Conservation (phyloP, 2,888 invertebrate genomes). For the Pinctada fucata region DNA sequence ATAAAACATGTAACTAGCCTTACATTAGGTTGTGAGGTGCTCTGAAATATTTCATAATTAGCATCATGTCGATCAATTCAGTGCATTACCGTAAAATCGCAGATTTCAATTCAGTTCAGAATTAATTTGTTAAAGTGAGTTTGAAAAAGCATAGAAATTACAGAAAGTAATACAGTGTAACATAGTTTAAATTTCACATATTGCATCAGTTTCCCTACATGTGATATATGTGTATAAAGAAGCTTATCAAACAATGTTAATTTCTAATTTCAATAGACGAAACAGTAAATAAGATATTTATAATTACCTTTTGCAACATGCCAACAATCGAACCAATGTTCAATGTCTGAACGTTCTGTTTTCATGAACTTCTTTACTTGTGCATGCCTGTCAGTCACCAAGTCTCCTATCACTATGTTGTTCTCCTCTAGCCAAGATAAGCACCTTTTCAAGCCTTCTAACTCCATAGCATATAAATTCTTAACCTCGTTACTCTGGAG, state of each 20-base stretch:
- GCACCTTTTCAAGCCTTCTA: slow-evolving; percentile 38
- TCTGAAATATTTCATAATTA: no score
- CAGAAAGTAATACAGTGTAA: no score
- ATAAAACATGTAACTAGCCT: no score
- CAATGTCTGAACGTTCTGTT: slow-evolving; percentile 14
- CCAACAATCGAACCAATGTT: slow-evolving; percentile 43
- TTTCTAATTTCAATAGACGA: not conserved
- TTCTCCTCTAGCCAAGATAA: slow-evolving; percentile 9
- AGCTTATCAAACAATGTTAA: not conserved
- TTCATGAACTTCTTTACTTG: slow-evolving; percentile 37
- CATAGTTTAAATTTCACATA: no score
- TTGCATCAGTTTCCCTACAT: no score
- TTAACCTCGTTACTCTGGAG: slow-evolving; percentile 41
- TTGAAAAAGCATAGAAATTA: no score
- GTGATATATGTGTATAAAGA: no score
- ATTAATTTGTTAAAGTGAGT: no score
- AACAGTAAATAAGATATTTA: not conserved
- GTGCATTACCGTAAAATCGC: no score
- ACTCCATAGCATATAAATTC: slow-evolving; percentile 37
- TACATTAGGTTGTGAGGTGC: no score
- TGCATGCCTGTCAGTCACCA: slow-evolving; percentile 39
- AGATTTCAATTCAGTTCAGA: no score
- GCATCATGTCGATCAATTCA: no score
- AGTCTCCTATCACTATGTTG: slow-evolving; percentile 17
- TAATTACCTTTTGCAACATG: slow-evolving; percentile 39